phyloP scores from a whole-genome alignment of 2,888 invertebrate species.

The Brachyopa scutellaris region DNA sequence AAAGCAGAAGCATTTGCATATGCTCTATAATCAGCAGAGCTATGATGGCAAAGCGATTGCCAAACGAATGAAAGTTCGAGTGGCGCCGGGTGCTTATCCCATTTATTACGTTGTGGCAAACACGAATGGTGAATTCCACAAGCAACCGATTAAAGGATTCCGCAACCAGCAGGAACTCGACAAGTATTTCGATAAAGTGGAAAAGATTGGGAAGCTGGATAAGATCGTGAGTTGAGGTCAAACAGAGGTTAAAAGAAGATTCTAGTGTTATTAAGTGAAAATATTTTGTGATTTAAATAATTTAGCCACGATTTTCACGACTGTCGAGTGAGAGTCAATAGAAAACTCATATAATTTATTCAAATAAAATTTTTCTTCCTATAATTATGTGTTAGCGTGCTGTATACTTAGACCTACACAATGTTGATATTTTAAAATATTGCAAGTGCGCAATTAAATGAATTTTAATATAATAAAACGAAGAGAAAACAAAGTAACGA shows the following conservation, averaged over 20 bases:
- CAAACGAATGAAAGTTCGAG: constrained; percentile 76
- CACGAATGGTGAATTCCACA: constrained; percentile 80
- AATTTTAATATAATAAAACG: constrained; percentile 48
- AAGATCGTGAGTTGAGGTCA: constrained; percentile 43
- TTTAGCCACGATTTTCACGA: constrained; percentile 41
- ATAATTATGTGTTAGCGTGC: constrained; percentile 16
- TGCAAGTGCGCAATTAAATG: constrained; percentile 42
- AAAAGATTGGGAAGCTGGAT: constrained; percentile 44
- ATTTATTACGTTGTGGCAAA: constrained; percentile 78
- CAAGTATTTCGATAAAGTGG: constrained; percentile 75
- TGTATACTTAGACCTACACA: background rate
- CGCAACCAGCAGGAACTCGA: constrained; percentile 76
- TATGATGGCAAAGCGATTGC: constrained; percentile 50
- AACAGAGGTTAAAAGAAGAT: constrained; percentile 10
- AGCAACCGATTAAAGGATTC: constrained; percentile 79
- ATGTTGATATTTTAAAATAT: constrained; percentile 13
- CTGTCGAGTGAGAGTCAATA: constrained; percentile 31
- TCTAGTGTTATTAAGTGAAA: constrained; percentile 30
- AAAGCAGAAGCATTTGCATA: constrained; percentile 77
- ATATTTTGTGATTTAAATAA: constrained; percentile 17
- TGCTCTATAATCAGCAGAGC: constrained; percentile 74
- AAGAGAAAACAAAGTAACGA: background rate
- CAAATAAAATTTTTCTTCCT: constrained; percentile 8
- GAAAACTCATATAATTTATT: constrained; percentile 51
- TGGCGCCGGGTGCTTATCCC: constrained; percentile 79